These are phyloP conservation scores for Beaufortia kweichowensis DNA, from an alignment of 2,113 vertebrate genomes.

Conservation along the genomic window DNA sequence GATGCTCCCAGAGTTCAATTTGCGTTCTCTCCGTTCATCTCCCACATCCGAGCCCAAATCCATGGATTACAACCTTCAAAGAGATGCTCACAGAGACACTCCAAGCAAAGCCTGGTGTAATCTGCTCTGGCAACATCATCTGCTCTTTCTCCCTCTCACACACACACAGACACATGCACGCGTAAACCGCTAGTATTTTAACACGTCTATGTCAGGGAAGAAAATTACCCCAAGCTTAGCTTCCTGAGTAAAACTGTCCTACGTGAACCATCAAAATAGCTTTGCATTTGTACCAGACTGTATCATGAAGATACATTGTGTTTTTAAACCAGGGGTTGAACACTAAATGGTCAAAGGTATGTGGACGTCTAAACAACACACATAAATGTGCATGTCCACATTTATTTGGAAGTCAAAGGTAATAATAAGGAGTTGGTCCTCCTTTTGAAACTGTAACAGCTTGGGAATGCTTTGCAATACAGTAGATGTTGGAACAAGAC, in stretches of 20 bases:
- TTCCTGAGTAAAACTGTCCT: neutral
- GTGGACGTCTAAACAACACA: too few species aligned
- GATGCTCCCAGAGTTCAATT: slow-evolving; percentile 43
- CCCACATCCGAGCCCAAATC: slow-evolving; percentile 46
- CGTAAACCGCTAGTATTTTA: slow-evolving; percentile 18
- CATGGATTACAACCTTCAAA: slow-evolving; percentile 71
- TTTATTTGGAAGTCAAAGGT: too few species aligned
- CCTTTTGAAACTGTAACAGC: too few species aligned
- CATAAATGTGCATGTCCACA: too few species aligned
- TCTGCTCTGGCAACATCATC: slow-evolving; percentile 63
- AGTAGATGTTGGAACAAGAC: too few species aligned
- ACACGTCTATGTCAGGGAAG: neutral
- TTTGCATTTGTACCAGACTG: neutral
- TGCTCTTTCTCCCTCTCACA: slow-evolving; percentile 33
- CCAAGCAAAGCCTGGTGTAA: slow-evolving; percentile 68
- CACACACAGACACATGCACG: neutral
- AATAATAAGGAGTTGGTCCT: too few species aligned
- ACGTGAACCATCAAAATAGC: slow-evolving; percentile 16
- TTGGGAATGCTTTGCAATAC: too few species aligned
- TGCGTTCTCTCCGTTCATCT: slow-evolving; percentile 46
- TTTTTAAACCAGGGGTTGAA: neutral
- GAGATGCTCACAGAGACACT: slow-evolving; percentile 58
- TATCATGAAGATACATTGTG: neutral
- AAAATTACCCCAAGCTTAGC: slow-evolving; percentile 21
- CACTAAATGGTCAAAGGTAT: neutral